Conservation (phyloP, 2,113 vertebrate genomes). For the Nanorana parkeri region DNA sequence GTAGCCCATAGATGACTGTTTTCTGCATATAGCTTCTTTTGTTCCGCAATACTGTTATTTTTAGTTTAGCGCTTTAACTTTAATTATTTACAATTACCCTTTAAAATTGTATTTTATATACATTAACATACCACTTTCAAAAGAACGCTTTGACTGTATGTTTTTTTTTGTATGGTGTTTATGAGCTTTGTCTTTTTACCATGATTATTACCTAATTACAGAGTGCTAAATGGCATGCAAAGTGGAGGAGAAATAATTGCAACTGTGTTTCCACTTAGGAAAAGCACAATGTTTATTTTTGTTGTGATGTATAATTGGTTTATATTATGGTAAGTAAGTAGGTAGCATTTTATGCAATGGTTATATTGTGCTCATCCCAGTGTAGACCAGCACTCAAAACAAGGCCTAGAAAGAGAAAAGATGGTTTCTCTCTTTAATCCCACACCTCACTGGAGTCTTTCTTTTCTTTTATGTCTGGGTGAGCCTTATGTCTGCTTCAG, state of each 20-base stretch:
- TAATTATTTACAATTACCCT: conserved; percentile 47
- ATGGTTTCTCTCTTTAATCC: not conserved
- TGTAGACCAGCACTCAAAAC: not conserved
- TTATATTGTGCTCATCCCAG: not conserved
- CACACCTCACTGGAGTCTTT: conserved; percentile 30
- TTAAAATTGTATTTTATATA: conserved; percentile 17
- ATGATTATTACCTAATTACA: conserved; percentile 28
- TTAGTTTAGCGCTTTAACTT: not conserved
- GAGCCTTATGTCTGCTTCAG: conserved; percentile 26
- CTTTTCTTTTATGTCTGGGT: conserved; percentile 31
- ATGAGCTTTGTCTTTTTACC: not conserved
- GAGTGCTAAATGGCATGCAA: conserved; percentile 12
- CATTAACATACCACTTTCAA: not conserved
- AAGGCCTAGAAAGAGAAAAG: not conserved
- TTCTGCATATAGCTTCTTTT: not conserved
- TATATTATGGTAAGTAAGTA: not conserved
- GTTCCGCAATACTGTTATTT: conserved; percentile 1
- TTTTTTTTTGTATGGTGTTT: conserved; percentile 7
- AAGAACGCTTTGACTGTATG: not conserved
- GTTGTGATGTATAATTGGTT: not conserved
- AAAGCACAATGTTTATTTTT: not conserved
- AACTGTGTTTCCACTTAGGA: not conserved
- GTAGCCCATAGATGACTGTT: conserved; percentile 5
- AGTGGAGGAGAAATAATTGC: conserved; percentile 4
- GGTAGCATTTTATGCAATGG: not conserved